Conservation (phyloP, 2,888 invertebrate species). For the Punctoribates punctum region DNA sequence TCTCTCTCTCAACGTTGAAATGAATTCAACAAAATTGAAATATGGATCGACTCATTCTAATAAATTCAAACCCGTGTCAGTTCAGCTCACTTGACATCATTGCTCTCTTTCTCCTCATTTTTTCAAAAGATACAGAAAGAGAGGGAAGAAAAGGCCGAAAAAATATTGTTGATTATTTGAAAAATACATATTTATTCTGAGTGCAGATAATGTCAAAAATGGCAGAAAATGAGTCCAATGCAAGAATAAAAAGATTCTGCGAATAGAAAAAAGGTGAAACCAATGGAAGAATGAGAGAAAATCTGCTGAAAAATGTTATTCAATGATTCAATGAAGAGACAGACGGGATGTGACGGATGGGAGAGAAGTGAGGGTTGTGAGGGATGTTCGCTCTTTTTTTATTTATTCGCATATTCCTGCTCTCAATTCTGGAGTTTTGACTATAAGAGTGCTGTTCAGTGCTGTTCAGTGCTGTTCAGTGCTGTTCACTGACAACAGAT, state of each 20-base stretch:
- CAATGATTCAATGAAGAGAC: too few species aligned
- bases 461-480: too few species aligned
- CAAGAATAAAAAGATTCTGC: too few species aligned
- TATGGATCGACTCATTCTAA: not conserved
- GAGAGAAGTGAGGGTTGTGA: too few species aligned
- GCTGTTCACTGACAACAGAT: not conserved
- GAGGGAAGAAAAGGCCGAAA: not conserved
- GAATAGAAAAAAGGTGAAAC: too few species aligned
- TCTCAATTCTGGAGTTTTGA: not conserved
- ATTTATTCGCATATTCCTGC: not conserved
- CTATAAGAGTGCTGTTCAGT: too few species aligned
- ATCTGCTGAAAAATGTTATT: too few species aligned
- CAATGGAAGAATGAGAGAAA: too few species aligned
- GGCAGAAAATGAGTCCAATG: not conserved
- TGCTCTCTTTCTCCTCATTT: not conserved
- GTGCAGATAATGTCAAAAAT: not conserved
- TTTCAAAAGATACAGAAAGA: too few species aligned
- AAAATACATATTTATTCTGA: constrained; percentile 1
- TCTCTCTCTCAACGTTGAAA: too few species aligned
- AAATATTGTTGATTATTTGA: not conserved
- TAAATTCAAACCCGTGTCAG: constrained; percentile 9
- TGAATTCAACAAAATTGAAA: not conserved
- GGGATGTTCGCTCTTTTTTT: constrained; percentile 7
- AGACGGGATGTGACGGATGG: too few species aligned
- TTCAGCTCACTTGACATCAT: not conserved